phyloP scores from a whole-genome alignment of 1,140 invertebrate species.

The Drosophila mayri region DNA sequence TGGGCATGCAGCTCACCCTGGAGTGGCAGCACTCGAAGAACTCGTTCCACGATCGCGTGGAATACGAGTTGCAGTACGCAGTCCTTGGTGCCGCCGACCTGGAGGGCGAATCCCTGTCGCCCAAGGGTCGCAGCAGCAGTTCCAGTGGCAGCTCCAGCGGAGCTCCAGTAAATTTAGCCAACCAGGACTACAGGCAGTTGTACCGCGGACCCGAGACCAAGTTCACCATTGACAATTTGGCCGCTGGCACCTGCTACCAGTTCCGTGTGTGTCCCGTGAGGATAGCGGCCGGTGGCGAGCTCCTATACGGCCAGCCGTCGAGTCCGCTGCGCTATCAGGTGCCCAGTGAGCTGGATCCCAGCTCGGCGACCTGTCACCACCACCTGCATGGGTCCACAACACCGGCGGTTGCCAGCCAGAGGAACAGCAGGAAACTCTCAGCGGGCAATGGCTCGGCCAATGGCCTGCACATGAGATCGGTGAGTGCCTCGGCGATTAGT shows the following conservation, averaged over 20 bases:
- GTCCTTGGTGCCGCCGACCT: constrained; percentile 44
- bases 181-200: constrained; percentile 86
- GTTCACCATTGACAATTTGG: constrained; percentile 88
- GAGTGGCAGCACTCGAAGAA: constrained; percentile 86
- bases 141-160: constrained; percentile 39
- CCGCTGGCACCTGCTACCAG: constrained; percentile 89
- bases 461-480: constrained; percentile 65
- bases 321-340: constrained; percentile 85
- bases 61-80: constrained; percentile 79
- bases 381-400: constrained; percentile 53
- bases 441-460: constrained; percentile 38
- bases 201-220: constrained; percentile 89
- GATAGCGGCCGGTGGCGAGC: constrained; percentile 86
- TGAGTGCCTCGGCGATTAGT: constrained; percentile 77
- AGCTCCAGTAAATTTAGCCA: constrained; percentile 56
- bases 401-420: constrained; percentile 40
- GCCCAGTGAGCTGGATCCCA: constrained; percentile 65
- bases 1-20: constrained; percentile 85
- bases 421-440: constrained; percentile 68
- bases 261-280: constrained; percentile 91
- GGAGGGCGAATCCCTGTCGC: constrained; percentile 44
- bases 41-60: constrained; percentile 75
- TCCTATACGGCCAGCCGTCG: constrained; percentile 89
- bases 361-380: constrained; percentile 43
- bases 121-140: constrained; percentile 56